Conservation (phyloP, 2,113 vertebrate genomes). For the Leucosticte australis region DNA sequence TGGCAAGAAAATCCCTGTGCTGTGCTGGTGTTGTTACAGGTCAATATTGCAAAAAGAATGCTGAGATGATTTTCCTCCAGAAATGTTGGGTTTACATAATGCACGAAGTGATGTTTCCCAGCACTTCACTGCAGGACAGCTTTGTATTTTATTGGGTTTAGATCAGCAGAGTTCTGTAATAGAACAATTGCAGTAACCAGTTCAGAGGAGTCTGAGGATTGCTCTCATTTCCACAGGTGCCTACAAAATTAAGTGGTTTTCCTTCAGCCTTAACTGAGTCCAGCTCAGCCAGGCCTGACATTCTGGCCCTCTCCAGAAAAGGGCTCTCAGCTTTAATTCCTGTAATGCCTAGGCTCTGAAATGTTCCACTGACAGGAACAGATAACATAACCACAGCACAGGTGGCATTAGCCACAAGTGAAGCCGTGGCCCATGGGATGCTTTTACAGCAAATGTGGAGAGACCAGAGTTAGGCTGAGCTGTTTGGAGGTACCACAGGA, state of each 20-base stretch:
- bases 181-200: not conserved
- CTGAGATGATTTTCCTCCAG: not conserved
- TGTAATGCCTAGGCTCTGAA: not conserved
- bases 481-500: not conserved
- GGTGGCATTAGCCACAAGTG: not conserved
- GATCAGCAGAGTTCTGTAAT: not conserved
- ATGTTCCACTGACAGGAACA: not conserved
- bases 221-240: not conserved
- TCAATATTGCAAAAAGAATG: not conserved
- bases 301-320: not conserved
- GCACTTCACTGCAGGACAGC: not conserved
- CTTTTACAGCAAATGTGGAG: not conserved
- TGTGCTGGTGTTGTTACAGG: not conserved
- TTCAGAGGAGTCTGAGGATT: not conserved
- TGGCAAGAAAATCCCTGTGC: not conserved
- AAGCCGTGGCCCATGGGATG: not conserved
- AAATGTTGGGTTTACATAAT: not conserved
- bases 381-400: not conserved
- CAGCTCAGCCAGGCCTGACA: not conserved
- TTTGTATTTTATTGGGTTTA: not conserved
- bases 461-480: not conserved
- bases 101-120: not conserved
- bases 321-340: not conserved
- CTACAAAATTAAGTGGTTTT: not conserved
- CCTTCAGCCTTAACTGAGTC: not conserved